Percentiles rank a stretch among this genome's conserved stretches.
phyloP scores from a whole-genome alignment of 1,140 invertebrate genomes.

The Hycleus phaleratus region DNA sequence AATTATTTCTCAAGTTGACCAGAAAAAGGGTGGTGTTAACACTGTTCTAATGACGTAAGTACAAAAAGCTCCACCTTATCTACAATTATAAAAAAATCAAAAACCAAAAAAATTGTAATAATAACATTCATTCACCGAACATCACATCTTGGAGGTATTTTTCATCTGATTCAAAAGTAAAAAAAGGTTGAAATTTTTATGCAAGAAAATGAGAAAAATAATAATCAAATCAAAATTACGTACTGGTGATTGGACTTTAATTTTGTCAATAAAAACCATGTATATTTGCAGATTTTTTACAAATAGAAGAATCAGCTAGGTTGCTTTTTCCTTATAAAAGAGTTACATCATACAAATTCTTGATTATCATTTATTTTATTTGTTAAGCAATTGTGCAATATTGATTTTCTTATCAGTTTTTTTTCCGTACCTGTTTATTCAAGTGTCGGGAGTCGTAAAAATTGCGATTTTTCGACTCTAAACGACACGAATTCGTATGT shows the following conservation, averaged over 20 bases:
- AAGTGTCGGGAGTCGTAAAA: neutral
- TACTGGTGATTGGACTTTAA: constrained; percentile 28
- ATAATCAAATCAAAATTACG: constrained; percentile 14
- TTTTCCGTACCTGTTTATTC: neutral
- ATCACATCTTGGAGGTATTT: constrained; percentile 36
- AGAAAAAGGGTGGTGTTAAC: constrained; percentile 40
- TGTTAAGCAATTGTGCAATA: neutral
- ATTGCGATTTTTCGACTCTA: neutral
- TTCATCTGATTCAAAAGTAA: constrained; percentile 9
- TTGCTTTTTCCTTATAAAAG: constrained; percentile 16
- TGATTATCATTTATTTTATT: neutral
- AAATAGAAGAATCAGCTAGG: constrained; percentile 21
- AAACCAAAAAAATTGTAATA: constrained; percentile 4
- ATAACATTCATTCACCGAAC: constrained; percentile 35
- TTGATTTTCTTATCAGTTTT: neutral
- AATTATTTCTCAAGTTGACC: constrained; percentile 37
- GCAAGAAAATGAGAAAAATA: constrained; percentile 16
- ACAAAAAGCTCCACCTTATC: constrained; percentile 25
- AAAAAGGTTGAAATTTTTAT: neutral
- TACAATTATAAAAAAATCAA: constrained; percentile 14
- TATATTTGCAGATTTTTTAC: constrained; percentile 30
- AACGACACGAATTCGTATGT: neutral
- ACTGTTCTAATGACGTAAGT: constrained; percentile 40
- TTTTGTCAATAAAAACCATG: constrained; percentile 35
- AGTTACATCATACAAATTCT: neutral